Base-by-base conservation (phyloP, 2,113 vertebrate genomes). In the Noctilio leporinus region DNA sequence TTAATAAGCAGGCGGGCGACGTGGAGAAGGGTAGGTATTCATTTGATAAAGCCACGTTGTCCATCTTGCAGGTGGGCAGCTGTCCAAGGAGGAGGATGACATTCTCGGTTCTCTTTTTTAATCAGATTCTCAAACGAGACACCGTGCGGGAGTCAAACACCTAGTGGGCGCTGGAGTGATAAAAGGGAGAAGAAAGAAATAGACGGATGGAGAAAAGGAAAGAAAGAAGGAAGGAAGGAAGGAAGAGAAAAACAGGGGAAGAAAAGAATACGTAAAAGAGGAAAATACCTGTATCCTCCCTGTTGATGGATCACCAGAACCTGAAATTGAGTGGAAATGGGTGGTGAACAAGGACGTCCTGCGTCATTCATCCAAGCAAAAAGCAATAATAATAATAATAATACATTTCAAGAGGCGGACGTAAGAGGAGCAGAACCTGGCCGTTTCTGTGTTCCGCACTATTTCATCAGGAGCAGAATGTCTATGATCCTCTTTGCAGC, bases 221-320 rank as follows among this genome's bases (percentile, higher is more conserved):
- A 3, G 8, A 30, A 35, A 7, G 17, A 35, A 20, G 15, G 12
- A 35, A 35, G 17, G 2, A 10, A 35, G 15, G 12, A 33, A 35
- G 3, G 14, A 10, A 40, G 11, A 4, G 3, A 3, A 2, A 0
- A 7, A 14, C 15, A 4, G 62, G 14, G 49, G 9, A 5, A 0
- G 51, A 45, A 30, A 20, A 14, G 1, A 59, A 28, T 3, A 26
- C 24, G 57, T 62, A 30, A 30, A 62, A 62, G 57, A 62, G 11
- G 30, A 30, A 62, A 53, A 62, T 2, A 30, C 4, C 59, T 62
- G 28, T 62, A 5, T 47, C 47, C 43, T 84, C 77, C 33, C 10
- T 78, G 43, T 64, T 91, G 78, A 88, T n/a, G 43, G n/a, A 49
- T 78, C 43, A 22, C 26, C 35, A 0, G 45, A 59, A 43, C 20